These are phyloP conservation scores for Theonella swinhoei DNA, from an alignment of 37 sponge, comb jelly and placozoan genomes.

Conservation along the genomic window DNA sequence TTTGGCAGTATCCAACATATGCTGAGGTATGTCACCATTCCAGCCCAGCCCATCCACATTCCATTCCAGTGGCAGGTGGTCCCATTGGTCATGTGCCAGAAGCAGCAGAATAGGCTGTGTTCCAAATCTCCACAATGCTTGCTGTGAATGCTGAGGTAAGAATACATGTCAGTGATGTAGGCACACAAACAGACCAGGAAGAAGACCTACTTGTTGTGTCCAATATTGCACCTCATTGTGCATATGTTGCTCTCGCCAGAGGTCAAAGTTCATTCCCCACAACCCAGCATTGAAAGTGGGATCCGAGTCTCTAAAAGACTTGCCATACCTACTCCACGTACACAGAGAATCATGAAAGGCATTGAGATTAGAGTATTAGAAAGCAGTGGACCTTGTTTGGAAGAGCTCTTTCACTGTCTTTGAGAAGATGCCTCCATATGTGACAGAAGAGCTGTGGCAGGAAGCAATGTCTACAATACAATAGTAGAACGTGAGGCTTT, in stretches of 20 bases:
- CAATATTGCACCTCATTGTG: conserved; percentile 66
- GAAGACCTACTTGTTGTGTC: conserved; percentile 60
- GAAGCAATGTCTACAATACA: background rate
- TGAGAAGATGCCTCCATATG: conserved; percentile 57
- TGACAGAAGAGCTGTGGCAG: conserved; percentile 5
- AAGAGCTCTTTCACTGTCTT: conserved; percentile 25
- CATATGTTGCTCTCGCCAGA: conserved; percentile 51
- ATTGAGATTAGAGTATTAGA: background rate
- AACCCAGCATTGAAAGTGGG: conserved; percentile 84
- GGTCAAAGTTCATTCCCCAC: conserved; percentile 71
- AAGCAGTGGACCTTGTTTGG: conserved; percentile 28
- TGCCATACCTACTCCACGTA: conserved; percentile 40
- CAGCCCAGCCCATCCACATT: conserved; percentile 55
- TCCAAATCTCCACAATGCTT: conserved; percentile 70
- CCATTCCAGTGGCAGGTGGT: conserved; percentile 55
- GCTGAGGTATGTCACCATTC: background rate
- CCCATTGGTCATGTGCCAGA: conserved; percentile 57
- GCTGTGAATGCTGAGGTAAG: conserved; percentile 31
- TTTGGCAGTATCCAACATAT: background rate
- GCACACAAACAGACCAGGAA: background rate
- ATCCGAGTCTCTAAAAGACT: conserved; percentile 28
- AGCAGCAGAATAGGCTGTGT: conserved; percentile 83
- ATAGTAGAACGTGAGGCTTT: too few relatives aligned
- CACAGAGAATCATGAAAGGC: background rate
- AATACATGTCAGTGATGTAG: background rate